Evolutionary conservation across 1,140 invertebrate species (phyloP), one percentile per base, ranked within the genome.

Genomic region (Drosophila novamexicana): DNA sequence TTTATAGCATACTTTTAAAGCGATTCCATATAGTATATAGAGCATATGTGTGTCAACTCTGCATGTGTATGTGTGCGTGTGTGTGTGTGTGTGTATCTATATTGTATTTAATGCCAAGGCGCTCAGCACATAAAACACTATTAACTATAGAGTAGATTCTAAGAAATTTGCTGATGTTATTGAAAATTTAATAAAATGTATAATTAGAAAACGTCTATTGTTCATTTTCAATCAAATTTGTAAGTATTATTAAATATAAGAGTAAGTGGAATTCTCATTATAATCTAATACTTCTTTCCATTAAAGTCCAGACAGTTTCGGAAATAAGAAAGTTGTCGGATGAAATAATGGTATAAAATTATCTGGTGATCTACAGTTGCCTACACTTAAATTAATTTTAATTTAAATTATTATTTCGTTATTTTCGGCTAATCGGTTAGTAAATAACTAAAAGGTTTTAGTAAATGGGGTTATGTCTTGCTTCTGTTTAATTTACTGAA

Each of bases 141-240:
- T 86, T 86, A 86, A 83, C 44, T 88, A 79, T 89, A 84, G 83
- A 47, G 54, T 89, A 89, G 80, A n/a, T 12, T 53, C 12, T 89
- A 89, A 89, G 84, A 80, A 56, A 80, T 88, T 89, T 81, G 84
- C 84, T 89, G 84, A 89, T 89, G 84, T 89, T 89, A 89, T 89
- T 81, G 61, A 89, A 89, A 89, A 89, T 72, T 83, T 69, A 83
- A 80, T 83, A 89, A 88, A 88, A 67, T 63, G 58, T 75, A 75
- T 75, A 69, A 84, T 80, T 79, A 77, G 63, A 84, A 69, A 64
- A 64, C 42, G n/a, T 29, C 9, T 6, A 4, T 32, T 18, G 2
- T 16, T 45, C 6, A 18, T 7, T 16, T 2, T 1, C 44, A 47
- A 18, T 5, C 16, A 10, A 47, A 6, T 8, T 8, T 18, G 44